These are phyloP conservation scores for Amia ocellicauda DNA, from an alignment of 2,113 vertebrate genomes.

Conservation along the genomic window DNA sequence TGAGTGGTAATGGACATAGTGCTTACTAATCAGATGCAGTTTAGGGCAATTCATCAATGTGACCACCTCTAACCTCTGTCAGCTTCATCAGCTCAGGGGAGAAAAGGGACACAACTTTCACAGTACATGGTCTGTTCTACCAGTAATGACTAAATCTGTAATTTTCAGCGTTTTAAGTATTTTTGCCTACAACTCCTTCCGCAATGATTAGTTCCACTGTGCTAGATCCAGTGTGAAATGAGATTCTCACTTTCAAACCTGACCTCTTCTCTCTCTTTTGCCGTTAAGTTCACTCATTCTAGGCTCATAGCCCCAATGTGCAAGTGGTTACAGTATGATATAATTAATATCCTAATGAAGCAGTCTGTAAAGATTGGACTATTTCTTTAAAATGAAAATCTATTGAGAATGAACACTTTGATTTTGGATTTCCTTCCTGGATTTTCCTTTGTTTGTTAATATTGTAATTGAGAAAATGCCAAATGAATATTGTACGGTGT, in stretches of 20 bases:
- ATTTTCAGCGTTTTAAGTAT: constrained; percentile 27
- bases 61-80: constrained; percentile 2
- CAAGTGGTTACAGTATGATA: constrained; percentile 19
- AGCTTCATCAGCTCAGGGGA: background rate
- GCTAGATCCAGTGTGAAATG: constrained; percentile 14
- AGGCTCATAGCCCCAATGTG: constrained; percentile 6
- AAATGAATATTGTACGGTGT: too few relatives aligned
- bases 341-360: constrained; percentile 26
- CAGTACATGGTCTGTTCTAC: constrained; percentile 12
- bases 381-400: too few relatives aligned
- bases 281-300: constrained; percentile 3
- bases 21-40: constrained; percentile 20
- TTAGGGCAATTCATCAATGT: constrained; percentile 22
- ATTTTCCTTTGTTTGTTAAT: too few relatives aligned
- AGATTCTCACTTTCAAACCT: constrained; percentile 19
- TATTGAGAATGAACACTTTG: too few relatives aligned
- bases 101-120: constrained; percentile 11
- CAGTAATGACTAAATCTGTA: constrained; percentile 23
- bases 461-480: too few relatives aligned
- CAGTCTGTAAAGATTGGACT: background rate
- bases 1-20: background rate
- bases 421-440: too few relatives aligned
- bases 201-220: constrained; percentile 27
- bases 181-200: constrained; percentile 25
- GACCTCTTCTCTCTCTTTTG: constrained; percentile 1